Base-by-base conservation (phyloP, 2,888 invertebrate species). In the Flexamia atlantica region DNA sequence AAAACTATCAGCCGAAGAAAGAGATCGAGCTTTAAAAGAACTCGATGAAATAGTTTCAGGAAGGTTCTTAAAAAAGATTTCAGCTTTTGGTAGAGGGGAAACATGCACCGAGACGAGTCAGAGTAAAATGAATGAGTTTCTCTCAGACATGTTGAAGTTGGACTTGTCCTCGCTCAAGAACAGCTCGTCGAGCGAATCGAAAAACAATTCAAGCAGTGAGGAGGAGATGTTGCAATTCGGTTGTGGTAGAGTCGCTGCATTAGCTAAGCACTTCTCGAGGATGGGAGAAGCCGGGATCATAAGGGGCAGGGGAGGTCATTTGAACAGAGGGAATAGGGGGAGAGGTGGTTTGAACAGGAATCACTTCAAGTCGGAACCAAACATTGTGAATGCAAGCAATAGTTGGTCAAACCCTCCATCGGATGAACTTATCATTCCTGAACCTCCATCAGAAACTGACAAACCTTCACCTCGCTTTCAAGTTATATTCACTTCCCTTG, bases 211-310 rank as follows among this genome's bases (percentile, higher is more conserved):
- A 0, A 68, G 76, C 0, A 94, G 95, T 0, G 94, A 94, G 87
- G 94, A 94, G 87, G 93, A 93, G 81, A 90, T 94, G 83, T 92
- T 87, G 79, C 86, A 87, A 68, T 87, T 94, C 25, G 94, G 94
- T 0, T 92, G 92, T 84, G 95, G 95, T 0, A 93, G 94, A 89
- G 95, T 95, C 0, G 94, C 94, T 84, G 94, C 94, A 57, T 90
- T 96, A 84, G 92, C 95, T 0, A 93, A 94, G 88, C 95, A 94
- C 89, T 96, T 95, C 83, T 90, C 91, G 0, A 88, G 89, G 57
- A 89, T 91, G 23, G 90, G 90, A 0, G 90, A 90, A 14, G 89
- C 90, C 0, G 90, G 90, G 2, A 84, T 90, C 12, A 90, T 90
- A 12, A 83, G 90, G 88, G 87, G 89, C 89, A 82, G 84, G 72